Evolutionary conservation across 2,797 vertebrate genomes (phyloP), one percentile per base, ranked within the genome.

Genomic region (Gymnopithys bicolor): DNA sequence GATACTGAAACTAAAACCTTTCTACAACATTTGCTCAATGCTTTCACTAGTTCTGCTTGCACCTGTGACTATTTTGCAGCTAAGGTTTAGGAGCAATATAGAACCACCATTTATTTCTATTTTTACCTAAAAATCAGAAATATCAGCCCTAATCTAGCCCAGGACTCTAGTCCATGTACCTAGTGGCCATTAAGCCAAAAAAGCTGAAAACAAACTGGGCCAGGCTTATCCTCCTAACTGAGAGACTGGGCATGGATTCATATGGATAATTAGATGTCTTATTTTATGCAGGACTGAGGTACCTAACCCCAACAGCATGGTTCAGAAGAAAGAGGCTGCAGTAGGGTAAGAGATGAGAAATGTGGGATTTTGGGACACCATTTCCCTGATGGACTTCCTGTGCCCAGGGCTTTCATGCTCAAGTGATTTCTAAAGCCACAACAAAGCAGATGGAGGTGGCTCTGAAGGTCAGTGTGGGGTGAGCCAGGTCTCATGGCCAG

Each of bases 371-470:
- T 13, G 41, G 41, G 67, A 67, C 48, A 82, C 76, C 60, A 25
- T 19, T 82, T 67, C 39, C 48, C 77, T 58, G 28, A 52, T 69
- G 93, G 73, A 91, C 88, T 87, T 90, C 59, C 88, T 35, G 48
- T 63, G 83, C 83, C 82, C 67, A 49, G 41, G 63, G 49, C 9
- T 96, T 94, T 92, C 94, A 93, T 6, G 84, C 83, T 90, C 27
- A 95, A 92, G 70, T 67, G 74, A 82, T 90, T 95, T 89, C 90
- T 87, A 81, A 89, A 94, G 91, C 37, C 59, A 69, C 52, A 91
- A 56, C 55, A 93, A 96, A 93, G 59, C 56, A 58, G 83, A 82
- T 30, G 76, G 85, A 88, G 66, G 60, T 84, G 60, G 58, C 51
- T 90, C 55, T 90, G 85, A 81, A 84, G 73, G 85, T 78, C 85